These are phyloP conservation scores for Maylandia zebra DNA, from an alignment of 2,113 vertebrate species.

Conservation along the genomic window DNA sequence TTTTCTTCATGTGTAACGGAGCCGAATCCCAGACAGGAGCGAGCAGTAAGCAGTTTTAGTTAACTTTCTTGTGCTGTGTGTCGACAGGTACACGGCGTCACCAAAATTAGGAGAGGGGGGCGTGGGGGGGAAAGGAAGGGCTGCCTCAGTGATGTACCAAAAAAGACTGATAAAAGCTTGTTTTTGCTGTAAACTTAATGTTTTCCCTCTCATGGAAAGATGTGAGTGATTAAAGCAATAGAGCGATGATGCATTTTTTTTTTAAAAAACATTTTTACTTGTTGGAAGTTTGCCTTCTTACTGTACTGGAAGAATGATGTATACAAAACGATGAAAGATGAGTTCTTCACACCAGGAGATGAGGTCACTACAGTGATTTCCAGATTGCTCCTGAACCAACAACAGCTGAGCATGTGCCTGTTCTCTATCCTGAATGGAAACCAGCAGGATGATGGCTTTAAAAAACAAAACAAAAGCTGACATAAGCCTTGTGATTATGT, in stretches of 20 bases:
- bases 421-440: constrained; percentile 22
- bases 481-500: background rate
- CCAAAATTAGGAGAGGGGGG: constrained; percentile 17
- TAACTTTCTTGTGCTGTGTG: constrained; percentile 46
- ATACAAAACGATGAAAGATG: background rate
- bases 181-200: constrained; percentile 65
- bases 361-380: background rate
- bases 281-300: constrained; percentile 9
- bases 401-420: constrained; percentile 23
- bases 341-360: background rate
- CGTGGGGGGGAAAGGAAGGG: constrained; percentile 14
- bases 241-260: constrained; percentile 32
- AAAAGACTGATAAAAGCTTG: constrained; percentile 40
- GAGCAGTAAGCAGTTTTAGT: constrained; percentile 30
- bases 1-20: constrained; percentile 9
- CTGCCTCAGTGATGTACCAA: constrained; percentile 61
- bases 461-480: background rate
- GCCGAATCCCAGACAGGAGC: background rate
- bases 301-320: background rate
- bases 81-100: constrained; percentile 11
- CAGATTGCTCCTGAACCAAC: background rate
- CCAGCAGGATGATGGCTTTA: background rate
- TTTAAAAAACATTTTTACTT: background rate
- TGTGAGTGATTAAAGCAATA: constrained; percentile 70
- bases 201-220: constrained; percentile 47